A percentile compares a stretch with the other conserved stretches of the same genome.
Evolutionary conservation across 2,888 invertebrate species (phyloP).

Genomic region (Microchrysa polita): DNA sequence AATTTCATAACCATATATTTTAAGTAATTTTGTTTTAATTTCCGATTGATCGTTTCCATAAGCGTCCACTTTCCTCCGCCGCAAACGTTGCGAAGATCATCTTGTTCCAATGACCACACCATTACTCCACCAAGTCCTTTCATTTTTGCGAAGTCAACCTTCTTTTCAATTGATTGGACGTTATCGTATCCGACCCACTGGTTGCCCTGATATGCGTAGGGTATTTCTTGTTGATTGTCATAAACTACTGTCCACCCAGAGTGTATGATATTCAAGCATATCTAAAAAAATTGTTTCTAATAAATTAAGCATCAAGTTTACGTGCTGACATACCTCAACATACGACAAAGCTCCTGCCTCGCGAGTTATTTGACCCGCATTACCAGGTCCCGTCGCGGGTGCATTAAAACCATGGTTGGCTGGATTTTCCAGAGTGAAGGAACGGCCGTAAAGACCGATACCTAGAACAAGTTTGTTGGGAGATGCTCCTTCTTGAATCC

Average conservation of each 20-base stretch:
- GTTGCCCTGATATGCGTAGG: constrained; percentile 60
- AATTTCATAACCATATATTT: background rate
- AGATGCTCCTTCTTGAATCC: constrained; percentile 60
- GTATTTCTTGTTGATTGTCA: constrained; percentile 58
- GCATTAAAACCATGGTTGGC: constrained; percentile 64
- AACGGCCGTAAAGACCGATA: constrained; percentile 62
- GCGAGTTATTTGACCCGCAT: constrained; percentile 65
- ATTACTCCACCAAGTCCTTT: constrained; percentile 67
- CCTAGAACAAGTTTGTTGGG: constrained; percentile 61
- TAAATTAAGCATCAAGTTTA: background rate
- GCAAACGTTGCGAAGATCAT: constrained; percentile 68
- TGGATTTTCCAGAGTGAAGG: constrained; percentile 61
- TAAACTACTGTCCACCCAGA: constrained; percentile 58
- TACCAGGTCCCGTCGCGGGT: constrained; percentile 63
- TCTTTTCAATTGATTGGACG: constrained; percentile 57
- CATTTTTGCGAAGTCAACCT: constrained; percentile 60
- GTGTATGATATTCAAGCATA: constrained; percentile 32
- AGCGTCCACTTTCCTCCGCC: constrained; percentile 65
- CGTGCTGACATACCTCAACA: constrained; percentile 64
- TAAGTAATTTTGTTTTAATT: background rate
- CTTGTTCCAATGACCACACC: constrained; percentile 72
- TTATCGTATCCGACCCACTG: constrained; percentile 65
- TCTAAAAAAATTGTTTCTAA: constrained; percentile 60
- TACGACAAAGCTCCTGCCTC: constrained; percentile 67
- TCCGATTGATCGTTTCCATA: constrained; percentile 62